Evolutionary conservation across 2,113 vertebrate genomes (phyloP).

Genomic region (Tyto alba): DNA sequence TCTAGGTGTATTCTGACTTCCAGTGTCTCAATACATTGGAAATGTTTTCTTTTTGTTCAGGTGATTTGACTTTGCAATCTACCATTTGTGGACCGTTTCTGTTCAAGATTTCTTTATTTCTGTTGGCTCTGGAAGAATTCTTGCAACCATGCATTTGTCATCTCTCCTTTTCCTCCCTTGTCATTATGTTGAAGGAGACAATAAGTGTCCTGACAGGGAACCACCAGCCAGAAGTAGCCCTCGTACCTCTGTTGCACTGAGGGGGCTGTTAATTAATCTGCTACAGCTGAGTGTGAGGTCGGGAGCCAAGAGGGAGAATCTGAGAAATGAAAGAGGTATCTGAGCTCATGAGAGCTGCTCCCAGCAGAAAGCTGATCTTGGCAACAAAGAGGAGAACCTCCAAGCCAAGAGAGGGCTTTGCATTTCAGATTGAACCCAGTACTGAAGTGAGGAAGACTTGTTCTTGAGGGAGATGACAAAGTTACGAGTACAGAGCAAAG

Average conservation of each 20-base stretch:
- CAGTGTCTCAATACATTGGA: not conserved
- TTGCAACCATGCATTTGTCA: not conserved
- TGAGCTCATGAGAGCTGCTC: not conserved
- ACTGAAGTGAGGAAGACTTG: not conserved
- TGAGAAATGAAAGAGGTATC: not conserved
- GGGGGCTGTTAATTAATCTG: not conserved
- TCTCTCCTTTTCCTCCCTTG: not conserved
- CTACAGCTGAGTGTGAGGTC: not conserved
- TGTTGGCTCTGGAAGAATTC: not conserved
- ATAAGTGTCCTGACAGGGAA: not conserved
- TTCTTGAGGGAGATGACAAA: not conserved
- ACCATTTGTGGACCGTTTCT: not conserved
- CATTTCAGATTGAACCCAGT: not conserved
- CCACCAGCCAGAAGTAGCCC: not conserved
- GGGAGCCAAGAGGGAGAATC: not conserved
- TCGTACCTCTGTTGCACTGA: fast-evolving
- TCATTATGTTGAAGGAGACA: not conserved
- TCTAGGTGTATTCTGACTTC: not conserved
- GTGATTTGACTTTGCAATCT: not conserved
- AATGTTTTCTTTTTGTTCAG: not conserved
- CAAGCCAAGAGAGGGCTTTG: not conserved
- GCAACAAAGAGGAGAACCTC: not conserved
- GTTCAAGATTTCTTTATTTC: not conserved
- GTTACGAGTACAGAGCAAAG: not conserved
- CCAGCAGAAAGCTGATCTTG: not conserved